phyloP scores from a whole-genome alignment of 2,888 invertebrate species.

The Megaustenia siamemsis region DNA sequence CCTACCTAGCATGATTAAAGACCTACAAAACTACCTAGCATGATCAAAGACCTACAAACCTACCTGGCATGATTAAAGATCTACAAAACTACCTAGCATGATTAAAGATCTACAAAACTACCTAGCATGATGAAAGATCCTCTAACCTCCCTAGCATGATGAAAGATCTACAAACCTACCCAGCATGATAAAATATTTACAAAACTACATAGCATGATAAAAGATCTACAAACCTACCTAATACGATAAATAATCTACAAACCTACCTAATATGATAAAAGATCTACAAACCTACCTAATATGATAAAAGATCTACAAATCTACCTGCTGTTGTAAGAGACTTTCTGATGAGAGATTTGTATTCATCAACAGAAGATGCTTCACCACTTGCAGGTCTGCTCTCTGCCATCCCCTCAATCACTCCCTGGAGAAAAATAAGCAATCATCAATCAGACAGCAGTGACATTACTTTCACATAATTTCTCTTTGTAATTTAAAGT shows the following conservation, averaged over 20 bases:
- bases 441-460: neutral
- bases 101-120: neutral
- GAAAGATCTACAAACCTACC: neutral
- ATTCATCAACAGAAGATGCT: conserved; percentile 73
- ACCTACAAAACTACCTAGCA: too few species aligned
- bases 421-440: conserved; percentile 59
- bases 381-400: conserved; percentile 69
- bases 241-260: neutral
- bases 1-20: neutral
- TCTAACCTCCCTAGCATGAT: neutral
- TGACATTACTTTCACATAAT: neutral
- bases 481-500: too few species aligned
- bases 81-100: neutral
- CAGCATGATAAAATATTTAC: neutral
- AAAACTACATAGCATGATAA: neutral
- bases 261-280: too few species aligned
- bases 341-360: conserved; percentile 71
- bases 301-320: neutral
- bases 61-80: neutral
- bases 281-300: too few species aligned
- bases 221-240: neutral
- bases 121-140: neutral
- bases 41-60: too few species aligned
- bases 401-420: conserved; percentile 66
- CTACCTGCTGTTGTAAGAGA: conserved; percentile 73